A percentile compares a stretch with the other conserved stretches of the same genome.
These are phyloP conservation scores for Trachops cirrhosus DNA, from an alignment of 2,797 vertebrate genomes.

Conservation along the genomic window DNA sequence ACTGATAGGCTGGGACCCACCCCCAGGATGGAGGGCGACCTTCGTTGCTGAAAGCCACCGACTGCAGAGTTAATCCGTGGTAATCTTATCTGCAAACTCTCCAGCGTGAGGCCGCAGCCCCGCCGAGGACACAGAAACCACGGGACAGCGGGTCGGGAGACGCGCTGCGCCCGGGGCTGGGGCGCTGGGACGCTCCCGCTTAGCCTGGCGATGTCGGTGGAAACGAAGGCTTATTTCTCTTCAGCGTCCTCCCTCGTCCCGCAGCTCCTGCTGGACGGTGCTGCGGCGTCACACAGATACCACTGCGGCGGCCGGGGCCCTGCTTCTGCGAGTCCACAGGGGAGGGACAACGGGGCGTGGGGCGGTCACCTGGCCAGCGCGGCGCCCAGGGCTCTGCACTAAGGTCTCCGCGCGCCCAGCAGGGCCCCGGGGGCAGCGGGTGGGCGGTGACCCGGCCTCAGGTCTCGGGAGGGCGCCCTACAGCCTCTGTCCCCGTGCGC, in stretches of 20 bases:
- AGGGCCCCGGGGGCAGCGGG: neutral
- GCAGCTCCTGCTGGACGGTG: too few species aligned
- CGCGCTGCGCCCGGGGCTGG: too few species aligned
- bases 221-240: too few species aligned
- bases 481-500: fast-evolving
- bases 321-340: neutral
- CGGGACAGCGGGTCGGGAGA: neutral
- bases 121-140: neutral
- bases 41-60: neutral
- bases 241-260: too few species aligned
- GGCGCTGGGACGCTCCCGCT: too few species aligned
- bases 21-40: fast-evolving
- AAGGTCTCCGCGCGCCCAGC: fast-evolving
- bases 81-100: neutral
- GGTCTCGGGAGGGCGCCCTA: neutral
- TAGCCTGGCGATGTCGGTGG: too few species aligned
- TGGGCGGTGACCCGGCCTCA: neutral
- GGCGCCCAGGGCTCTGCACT: neutral
- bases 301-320: neutral
- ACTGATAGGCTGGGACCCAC: neutral
- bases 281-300: too few species aligned
- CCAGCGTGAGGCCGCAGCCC: too few species aligned
- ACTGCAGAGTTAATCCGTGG: fast-evolving
- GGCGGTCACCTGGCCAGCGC: neutral
- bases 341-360: fast-evolving